phyloP scores from a whole-genome alignment of 1,140 invertebrate genomes.

The Drosophila sp. region DNA sequence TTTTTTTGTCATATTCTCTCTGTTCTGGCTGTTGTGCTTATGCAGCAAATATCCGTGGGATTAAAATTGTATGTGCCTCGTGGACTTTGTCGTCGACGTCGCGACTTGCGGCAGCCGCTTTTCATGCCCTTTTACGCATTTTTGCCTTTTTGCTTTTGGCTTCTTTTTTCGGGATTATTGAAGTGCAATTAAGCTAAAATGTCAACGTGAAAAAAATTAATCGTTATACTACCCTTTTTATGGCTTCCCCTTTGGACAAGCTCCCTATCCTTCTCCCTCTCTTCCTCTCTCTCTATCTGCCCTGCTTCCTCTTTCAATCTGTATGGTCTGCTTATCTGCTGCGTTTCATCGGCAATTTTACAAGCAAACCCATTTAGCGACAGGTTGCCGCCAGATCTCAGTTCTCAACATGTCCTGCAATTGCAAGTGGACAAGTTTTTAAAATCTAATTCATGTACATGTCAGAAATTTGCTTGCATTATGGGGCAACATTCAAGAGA shows the following conservation, averaged over 20 bases:
- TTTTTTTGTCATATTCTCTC: slow-evolving; percentile 5
- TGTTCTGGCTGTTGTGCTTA: slow-evolving; percentile 62
- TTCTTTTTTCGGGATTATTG: slow-evolving; percentile 81
- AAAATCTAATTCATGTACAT: slow-evolving; percentile 81
- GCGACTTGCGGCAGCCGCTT: slow-evolving; percentile 65
- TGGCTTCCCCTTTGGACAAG: slow-evolving; percentile 57
- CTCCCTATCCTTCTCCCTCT: neutral
- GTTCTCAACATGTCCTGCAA: slow-evolving; percentile 23
- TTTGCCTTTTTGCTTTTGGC: slow-evolving; percentile 70
- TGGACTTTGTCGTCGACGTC: slow-evolving; percentile 40
- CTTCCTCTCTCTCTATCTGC: neutral
- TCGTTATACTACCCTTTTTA: slow-evolving; percentile 83
- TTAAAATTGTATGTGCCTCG: slow-evolving; percentile 75
- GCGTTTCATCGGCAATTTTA: slow-evolving; percentile 49
- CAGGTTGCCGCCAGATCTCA: slow-evolving; percentile 23
- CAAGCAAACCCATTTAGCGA: slow-evolving; percentile 65
- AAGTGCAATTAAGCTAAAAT: slow-evolving; percentile 84
- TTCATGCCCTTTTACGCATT: slow-evolving; percentile 83
- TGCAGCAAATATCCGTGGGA: slow-evolving; percentile 82
- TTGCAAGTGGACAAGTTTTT: slow-evolving; percentile 44
- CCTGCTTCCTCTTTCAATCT: slow-evolving; percentile 11
- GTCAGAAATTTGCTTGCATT: slow-evolving; percentile 71
- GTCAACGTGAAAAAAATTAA: slow-evolving; percentile 83
- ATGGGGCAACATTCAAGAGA: slow-evolving; percentile 43
- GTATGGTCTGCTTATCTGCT: slow-evolving; percentile 44